Evolutionary conservation across 2,888 invertebrate species (phyloP).

Genomic region (Drosophila seclusa): DNA sequence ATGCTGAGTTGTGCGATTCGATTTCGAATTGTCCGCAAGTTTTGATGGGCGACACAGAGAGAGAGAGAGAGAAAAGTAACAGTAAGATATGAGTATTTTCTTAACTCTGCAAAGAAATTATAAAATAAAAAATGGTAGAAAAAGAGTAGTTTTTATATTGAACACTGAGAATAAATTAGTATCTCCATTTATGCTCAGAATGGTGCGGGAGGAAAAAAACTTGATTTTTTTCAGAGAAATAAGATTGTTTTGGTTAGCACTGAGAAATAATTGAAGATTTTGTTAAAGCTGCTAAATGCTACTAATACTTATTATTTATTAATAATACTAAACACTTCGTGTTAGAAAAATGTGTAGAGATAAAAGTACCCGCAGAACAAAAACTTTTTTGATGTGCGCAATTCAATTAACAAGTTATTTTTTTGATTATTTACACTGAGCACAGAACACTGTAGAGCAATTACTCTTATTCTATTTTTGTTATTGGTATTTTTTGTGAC

Average conservation of each 20-base stretch:
- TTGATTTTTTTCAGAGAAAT: not conserved
- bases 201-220: not conserved
- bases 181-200: not conserved
- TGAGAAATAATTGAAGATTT: not conserved
- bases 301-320: too few species aligned
- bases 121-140: not conserved
- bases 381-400: not conserved
- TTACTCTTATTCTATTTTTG: conserved; percentile 29
- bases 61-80: not conserved
- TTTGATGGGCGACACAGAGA: not conserved
- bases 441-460: conserved; percentile 44
- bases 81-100: not conserved
- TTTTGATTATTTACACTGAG: conserved; percentile 46
- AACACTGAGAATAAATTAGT: not conserved
- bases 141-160: not conserved
- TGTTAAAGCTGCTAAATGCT: not conserved
- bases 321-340: not conserved
- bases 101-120: not conserved
- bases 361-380: not conserved
- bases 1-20: not conserved
- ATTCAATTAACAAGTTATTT: conserved; percentile 69
- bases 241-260: not conserved
- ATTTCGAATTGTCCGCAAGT: not conserved
- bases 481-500: not conserved
- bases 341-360: not conserved